These are phyloP conservation scores for Cryptomyrus ogoouensis DNA, from an alignment of 2,113 vertebrate genomes.

Conservation along the genomic window DNA sequence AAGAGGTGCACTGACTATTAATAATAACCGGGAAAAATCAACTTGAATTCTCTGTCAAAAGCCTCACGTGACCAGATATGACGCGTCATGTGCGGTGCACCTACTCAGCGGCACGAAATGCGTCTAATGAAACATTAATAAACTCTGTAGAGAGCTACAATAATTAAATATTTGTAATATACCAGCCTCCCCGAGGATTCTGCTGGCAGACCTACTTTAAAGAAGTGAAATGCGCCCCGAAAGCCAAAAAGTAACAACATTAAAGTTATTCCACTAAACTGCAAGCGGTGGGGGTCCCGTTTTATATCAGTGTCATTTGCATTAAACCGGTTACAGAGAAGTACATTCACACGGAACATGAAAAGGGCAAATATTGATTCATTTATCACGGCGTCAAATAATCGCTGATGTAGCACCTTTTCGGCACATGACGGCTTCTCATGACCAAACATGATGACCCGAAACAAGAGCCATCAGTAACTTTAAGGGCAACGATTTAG, in stretches of 20 bases:
- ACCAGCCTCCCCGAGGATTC: background rate
- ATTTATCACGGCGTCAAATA: background rate
- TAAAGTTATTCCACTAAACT: background rate
- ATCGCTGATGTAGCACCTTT: constrained; percentile 15
- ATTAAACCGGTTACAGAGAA: background rate
- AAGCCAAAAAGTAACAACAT: background rate
- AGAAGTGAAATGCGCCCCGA: background rate
- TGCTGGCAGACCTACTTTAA: background rate
- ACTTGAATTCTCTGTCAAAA: background rate
- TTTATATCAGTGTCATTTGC: background rate
- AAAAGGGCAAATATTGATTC: background rate
- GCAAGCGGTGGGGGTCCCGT: background rate
- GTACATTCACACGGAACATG: background rate
- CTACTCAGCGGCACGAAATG: background rate
- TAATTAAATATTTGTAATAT: background rate
- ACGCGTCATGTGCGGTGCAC: background rate
- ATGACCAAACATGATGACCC: background rate
- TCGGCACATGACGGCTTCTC: background rate
- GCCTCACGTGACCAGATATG: background rate
- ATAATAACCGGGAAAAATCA: background rate
- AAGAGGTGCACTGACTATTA: background rate
- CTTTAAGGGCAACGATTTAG: background rate
- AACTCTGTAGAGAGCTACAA: background rate
- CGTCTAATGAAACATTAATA: background rate
- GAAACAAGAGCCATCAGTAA: background rate